Conservation (phyloP, 2,888 invertebrate genomes). For the Loripinus fragilis region DNA sequence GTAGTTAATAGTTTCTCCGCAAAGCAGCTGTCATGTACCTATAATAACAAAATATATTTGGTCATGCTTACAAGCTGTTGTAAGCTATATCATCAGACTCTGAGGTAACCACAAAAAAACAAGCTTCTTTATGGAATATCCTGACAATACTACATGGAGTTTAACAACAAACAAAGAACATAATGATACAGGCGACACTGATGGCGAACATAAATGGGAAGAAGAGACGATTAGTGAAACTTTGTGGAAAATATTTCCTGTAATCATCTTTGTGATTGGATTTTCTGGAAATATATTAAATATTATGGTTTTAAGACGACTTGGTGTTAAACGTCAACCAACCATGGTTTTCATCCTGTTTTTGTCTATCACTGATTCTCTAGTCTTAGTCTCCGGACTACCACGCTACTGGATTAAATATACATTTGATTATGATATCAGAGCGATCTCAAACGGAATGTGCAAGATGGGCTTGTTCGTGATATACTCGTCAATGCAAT, state of each 20-base stretch:
- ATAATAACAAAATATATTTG: too few species aligned
- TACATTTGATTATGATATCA: slow-evolving; percentile 50
- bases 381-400: slow-evolving; percentile 57
- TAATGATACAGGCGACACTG: neutral
- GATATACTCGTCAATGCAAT: slow-evolving; percentile 66
- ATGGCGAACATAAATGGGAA: neutral
- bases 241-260: slow-evolving; percentile 62
- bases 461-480: slow-evolving; percentile 65
- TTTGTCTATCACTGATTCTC: slow-evolving; percentile 61
- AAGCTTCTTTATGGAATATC: neutral
- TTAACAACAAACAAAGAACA: neutral
- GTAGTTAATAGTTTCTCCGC: too few species aligned
- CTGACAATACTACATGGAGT: neutral
- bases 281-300: slow-evolving; percentile 61
- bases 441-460: slow-evolving; percentile 48
- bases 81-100: too few species aligned
- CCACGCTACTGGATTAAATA: slow-evolving; percentile 58
- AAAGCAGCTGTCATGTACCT: too few species aligned
- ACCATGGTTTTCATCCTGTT: slow-evolving; percentile 59
- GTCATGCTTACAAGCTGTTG: too few species aligned
- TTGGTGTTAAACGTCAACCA: slow-evolving; percentile 55
- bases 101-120: too few species aligned
- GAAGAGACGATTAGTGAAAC: slow-evolving; percentile 20
- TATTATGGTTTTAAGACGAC: slow-evolving; percentile 52
- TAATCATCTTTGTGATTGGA: slow-evolving; percentile 57